Evolutionary conservation across 2,888 invertebrate genomes (phyloP).

Genomic region (Parthenolecanium corni): DNA sequence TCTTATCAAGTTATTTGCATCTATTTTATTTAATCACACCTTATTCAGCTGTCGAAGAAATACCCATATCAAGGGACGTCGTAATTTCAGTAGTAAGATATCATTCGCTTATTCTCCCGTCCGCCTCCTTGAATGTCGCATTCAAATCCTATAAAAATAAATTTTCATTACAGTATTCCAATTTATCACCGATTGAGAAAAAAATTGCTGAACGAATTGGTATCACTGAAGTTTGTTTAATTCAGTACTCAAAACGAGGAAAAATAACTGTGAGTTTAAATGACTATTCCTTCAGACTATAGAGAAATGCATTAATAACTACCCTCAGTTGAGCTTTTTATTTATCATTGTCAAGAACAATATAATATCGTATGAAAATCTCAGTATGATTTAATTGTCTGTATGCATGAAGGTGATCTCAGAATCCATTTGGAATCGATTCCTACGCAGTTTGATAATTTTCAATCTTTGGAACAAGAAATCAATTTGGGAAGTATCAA

Average conservation of each 20-base stretch:
- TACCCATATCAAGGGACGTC: constrained; percentile 40
- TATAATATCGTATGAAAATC: too few species aligned
- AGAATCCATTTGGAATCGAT: constrained; percentile 54
- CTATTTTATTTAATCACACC: constrained; percentile 78
- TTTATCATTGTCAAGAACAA: too few species aligned
- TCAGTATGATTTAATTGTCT: too few species aligned
- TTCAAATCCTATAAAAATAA: too few species aligned
- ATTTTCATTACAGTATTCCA: constrained; percentile 2
- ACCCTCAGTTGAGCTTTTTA: too few species aligned
- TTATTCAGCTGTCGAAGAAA: constrained; percentile 50
- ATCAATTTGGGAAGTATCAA: constrained; percentile 48
- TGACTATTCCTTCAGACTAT: too few species aligned
- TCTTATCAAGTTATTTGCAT: constrained; percentile 70
- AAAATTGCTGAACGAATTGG: constrained; percentile 29
- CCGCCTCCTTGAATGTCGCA: too few species aligned
- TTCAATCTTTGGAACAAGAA: constrained; percentile 62
- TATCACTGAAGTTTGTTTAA: constrained; percentile 30
- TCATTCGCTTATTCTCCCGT: neutral
- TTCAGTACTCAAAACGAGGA: constrained; percentile 28
- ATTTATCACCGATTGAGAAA: constrained; percentile 9
- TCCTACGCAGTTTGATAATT: constrained; percentile 77
- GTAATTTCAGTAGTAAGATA: constrained; percentile 51
- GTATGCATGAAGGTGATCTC: too few species aligned
- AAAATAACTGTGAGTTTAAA: constrained; percentile 24
- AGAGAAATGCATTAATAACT: too few species aligned